Percentiles rank a stretch among this genome's conserved stretches.
These are phyloP conservation scores for Aquatica leii DNA, from an alignment of 2,888 invertebrate species.

Conservation along the genomic window DNA sequence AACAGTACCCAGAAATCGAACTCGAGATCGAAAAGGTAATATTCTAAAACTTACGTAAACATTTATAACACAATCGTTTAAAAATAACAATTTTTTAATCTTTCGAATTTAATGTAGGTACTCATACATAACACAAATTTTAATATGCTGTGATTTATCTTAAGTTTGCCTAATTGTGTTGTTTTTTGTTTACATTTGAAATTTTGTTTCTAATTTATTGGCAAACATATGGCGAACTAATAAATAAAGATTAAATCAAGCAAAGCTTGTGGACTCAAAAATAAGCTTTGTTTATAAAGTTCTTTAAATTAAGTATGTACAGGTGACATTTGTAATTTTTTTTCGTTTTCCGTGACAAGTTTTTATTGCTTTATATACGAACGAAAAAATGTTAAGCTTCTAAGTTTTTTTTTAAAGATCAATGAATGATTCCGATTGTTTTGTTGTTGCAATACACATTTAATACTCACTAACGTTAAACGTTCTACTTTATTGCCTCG, in stretches of 20 bases:
- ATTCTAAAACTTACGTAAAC: neutral
- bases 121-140: neutral
- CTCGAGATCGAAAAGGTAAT: slow-evolving; percentile 72
- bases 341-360: slow-evolving; percentile 7
- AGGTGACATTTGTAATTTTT: slow-evolving; percentile 31
- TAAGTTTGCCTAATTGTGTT: neutral
- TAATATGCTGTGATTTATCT: too few relatives aligned
- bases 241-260: slow-evolving; percentile 31
- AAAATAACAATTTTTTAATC: too few relatives aligned
- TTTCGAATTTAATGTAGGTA: too few relatives aligned
- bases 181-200: slow-evolving; percentile 21
- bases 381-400: slow-evolving; percentile 1
- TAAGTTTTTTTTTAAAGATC: too few relatives aligned
- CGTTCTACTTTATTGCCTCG: too few relatives aligned
- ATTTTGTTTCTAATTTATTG: slow-evolving; percentile 28
- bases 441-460: too few relatives aligned
- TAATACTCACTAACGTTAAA: too few relatives aligned
- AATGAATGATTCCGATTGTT: too few relatives aligned
- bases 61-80: too few relatives aligned
- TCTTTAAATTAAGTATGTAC: slow-evolving; percentile 29
- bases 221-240: slow-evolving; percentile 28
- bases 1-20: slow-evolving; percentile 56
- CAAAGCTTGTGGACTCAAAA: slow-evolving; percentile 33
- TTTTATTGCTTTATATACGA: neutral
- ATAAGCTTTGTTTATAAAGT: slow-evolving; percentile 40